These are phyloP conservation scores for Heliangelus exortis DNA, from an alignment of 2,797 vertebrate genomes.

Conservation along the genomic window DNA sequence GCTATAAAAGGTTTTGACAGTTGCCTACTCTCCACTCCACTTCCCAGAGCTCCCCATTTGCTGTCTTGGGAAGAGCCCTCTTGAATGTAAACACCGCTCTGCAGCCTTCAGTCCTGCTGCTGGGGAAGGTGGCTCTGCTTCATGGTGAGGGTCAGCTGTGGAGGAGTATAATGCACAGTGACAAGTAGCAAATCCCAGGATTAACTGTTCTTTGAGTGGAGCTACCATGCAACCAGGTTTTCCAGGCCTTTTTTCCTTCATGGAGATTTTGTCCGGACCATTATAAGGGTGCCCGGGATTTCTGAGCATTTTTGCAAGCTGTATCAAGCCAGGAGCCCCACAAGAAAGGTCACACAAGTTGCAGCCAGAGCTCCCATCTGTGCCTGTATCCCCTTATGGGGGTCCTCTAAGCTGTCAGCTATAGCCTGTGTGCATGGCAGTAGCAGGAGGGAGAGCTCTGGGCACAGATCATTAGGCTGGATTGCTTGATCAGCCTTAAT, in stretches of 20 bases:
- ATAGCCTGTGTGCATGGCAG: not conserved
- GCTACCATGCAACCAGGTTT: slow-evolving; percentile 8
- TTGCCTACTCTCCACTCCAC: slow-evolving; percentile 16
- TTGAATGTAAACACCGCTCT: not conserved
- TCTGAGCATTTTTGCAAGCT: not conserved
- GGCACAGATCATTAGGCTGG: not conserved
- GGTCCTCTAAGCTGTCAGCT: not conserved
- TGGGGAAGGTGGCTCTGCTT: not conserved
- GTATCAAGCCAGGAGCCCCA: not conserved
- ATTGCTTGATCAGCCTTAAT: not conserved
- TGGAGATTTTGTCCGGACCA: not conserved
- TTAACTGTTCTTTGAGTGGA: slow-evolving; percentile 35
- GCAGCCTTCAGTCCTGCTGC: not conserved
- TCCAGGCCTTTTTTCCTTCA: not conserved
- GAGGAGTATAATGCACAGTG: not conserved
- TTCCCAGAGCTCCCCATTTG: slow-evolving; percentile 13
- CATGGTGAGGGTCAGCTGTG: not conserved
- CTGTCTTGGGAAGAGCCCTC: slow-evolving; percentile 1
- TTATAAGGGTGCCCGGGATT: not conserved
- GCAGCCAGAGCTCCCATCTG: not conserved
- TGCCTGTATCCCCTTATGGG: not conserved
- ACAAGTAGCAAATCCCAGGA: slow-evolving; percentile 50
- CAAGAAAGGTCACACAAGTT: not conserved
- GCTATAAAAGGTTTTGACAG: slow-evolving; percentile 48
- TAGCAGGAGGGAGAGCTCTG: not conserved